Percentiles rank a stretch among this genome's conserved stretches.
These are phyloP conservation scores for Araneus ventricosus DNA, from an alignment of 1,140 invertebrate species.

Conservation along the genomic window DNA sequence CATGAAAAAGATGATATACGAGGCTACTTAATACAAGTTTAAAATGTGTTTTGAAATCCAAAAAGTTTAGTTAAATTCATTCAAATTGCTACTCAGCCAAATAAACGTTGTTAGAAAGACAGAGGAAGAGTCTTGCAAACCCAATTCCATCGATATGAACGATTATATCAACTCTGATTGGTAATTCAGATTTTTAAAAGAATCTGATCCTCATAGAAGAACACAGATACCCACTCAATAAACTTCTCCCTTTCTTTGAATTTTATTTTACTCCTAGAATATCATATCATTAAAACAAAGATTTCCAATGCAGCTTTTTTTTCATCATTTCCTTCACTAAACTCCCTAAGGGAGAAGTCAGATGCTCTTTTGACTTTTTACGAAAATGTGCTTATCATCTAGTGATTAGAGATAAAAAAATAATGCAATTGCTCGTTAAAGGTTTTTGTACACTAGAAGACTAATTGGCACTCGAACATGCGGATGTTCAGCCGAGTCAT, in stretches of 20 bases:
- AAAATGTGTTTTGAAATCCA: too few species aligned
- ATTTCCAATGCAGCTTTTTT: background rate
- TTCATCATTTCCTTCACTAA: background rate
- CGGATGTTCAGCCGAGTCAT: background rate
- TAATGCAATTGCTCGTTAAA: constrained; percentile 1
- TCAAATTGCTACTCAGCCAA: too few species aligned
- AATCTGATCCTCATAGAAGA: too few species aligned
- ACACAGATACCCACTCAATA: background rate
- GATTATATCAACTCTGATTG: too few species aligned
- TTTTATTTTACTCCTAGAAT: background rate
- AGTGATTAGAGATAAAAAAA: background rate
- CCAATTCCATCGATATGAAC: too few species aligned
- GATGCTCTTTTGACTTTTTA: background rate
- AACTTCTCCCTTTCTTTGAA: background rate
- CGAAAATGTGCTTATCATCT: background rate
- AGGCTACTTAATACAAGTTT: too few species aligned
- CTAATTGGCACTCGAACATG: constrained; percentile 7
- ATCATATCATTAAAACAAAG: background rate
- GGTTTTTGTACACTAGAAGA: constrained; percentile 5
- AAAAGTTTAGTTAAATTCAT: too few species aligned
- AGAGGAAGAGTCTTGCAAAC: too few species aligned
- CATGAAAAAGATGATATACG: too few species aligned
- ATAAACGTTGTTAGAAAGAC: too few species aligned
- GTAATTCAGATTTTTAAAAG: too few species aligned
- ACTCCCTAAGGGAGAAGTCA: background rate